Evolutionary conservation across 1,140 invertebrate genomes (phyloP), one percentile per base, ranked within the genome.

Genomic region (Cryptotermes secundus): DNA sequence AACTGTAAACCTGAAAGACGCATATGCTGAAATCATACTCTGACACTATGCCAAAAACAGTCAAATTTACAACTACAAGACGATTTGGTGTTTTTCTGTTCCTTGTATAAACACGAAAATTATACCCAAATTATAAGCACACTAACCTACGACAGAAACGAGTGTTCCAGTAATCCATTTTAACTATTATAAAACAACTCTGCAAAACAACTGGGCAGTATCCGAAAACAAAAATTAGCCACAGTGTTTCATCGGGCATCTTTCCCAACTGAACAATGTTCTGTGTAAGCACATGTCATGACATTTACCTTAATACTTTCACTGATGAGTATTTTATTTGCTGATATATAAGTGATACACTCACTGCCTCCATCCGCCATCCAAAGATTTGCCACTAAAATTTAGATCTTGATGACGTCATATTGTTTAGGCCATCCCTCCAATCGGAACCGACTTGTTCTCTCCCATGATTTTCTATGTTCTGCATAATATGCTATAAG

Each of bases 381-480:
- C 31, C 24, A 81, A 45, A 81, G 83, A 81, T 85, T 85, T 85
- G 85, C 85, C 85, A 85, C 85, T 84, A 85, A 85, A 85, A 85
- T 85, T 85, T 85, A 81, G 85, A 85, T 83, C 80, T 84, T 26
- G 42, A 24, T 85, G 85, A 85, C 85, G 85, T 85, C 85, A 85
- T 26, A 65, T 79, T 84, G 85, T 85, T 85, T 85, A 72, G 84
- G 45, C 34, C 24, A 31, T 65, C 22, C 80, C 80, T 35, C 80
- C 80, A 81, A 81, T 81, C 80, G 42, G 19, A 26, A 38, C 3
- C 35, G 35, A 38, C 31, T 36, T 45, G 34, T 14, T n/a, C 34
- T 34, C 38, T 38, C 38, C 4, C 10, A 36, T 81, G 6, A 36
- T 81, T 45, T 81, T 22, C 34, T 31, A n/a, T 2, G 12, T 65